Evolutionary conservation across 1,140 invertebrate species (phyloP).

Genomic region (Andrena cerasifolii): DNA sequence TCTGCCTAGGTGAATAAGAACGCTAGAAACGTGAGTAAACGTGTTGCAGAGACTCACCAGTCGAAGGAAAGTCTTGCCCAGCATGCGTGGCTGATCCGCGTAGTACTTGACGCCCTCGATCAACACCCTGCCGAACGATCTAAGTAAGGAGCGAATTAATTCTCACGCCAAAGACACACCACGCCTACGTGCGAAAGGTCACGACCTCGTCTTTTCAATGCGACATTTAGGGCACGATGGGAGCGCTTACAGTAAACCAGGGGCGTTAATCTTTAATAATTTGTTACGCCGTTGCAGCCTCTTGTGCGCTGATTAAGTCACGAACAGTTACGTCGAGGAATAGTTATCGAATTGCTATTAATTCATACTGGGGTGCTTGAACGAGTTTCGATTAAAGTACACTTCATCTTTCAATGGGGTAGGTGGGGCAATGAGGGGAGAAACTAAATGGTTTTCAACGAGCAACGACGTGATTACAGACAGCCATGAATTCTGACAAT

Average conservation of each 20-base stretch:
- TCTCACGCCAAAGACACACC: conserved; percentile 78
- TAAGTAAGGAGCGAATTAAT: conserved; percentile 82
- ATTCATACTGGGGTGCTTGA: conserved; percentile 14
- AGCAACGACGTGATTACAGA: conserved; percentile 11
- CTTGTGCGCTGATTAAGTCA: conserved; percentile 12
- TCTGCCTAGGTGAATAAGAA: not conserved
- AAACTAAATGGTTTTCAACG: not conserved
- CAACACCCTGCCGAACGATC: conserved; percentile 89
- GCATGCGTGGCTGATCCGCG: conserved; percentile 92
- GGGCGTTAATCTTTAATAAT: conserved; percentile 10
- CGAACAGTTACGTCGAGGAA: not conserved
- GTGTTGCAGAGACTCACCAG: conserved; percentile 83
- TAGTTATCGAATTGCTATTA: conserved; percentile 33
- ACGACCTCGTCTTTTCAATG: conserved; percentile 25
- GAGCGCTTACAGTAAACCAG: not conserved
- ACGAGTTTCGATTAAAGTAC: conserved; percentile 20
- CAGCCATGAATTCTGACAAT: not conserved
- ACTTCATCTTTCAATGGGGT: conserved; percentile 6
- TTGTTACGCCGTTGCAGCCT: not conserved
- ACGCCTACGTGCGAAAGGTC: conserved; percentile 69
- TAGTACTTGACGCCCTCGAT: conserved; percentile 97
- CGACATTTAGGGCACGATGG: conserved; percentile 21
- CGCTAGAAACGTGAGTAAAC: not conserved
- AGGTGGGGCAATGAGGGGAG: not conserved
- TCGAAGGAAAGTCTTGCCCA: conserved; percentile 93